These are phyloP conservation scores for Ectropis grisescens DNA, from an alignment of 1,140 invertebrate species.

Conservation along the genomic window DNA sequence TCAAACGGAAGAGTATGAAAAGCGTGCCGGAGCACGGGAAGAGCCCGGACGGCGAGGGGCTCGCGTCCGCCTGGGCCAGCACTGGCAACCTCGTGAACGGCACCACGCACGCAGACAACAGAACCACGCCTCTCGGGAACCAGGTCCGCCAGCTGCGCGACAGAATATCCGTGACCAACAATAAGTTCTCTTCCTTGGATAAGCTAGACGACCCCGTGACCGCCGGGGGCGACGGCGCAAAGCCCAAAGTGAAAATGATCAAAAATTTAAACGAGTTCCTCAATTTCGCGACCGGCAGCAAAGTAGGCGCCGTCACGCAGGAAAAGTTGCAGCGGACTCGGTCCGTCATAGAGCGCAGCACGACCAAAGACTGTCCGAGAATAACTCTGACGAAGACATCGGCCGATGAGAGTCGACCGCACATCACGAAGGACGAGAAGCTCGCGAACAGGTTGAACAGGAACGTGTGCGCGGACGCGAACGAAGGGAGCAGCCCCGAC, in stretches of 20 bases:
- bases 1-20: slow-evolving; percentile 33
- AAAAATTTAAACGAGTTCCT: slow-evolving; percentile 89
- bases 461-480: slow-evolving; percentile 26
- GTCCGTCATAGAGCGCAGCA: slow-evolving; percentile 32
- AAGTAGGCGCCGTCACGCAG: slow-evolving; percentile 52
- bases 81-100: slow-evolving; percentile 51
- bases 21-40: slow-evolving; percentile 47
- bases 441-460: slow-evolving; percentile 22
- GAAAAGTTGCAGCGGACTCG: slow-evolving; percentile 44
- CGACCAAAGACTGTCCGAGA: slow-evolving; percentile 37
- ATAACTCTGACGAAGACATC: slow-evolving; percentile 47
- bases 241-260: slow-evolving; percentile 73
- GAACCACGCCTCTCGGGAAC: slow-evolving; percentile 47
- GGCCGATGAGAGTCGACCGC: slow-evolving; percentile 22
- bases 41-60: slow-evolving; percentile 15
- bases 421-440: not conserved
- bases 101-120: slow-evolving; percentile 25
- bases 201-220: slow-evolving; percentile 46
- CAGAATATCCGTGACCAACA: slow-evolving; percentile 62
- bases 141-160: slow-evolving; percentile 52
- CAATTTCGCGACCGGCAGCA: slow-evolving; percentile 79
- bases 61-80: slow-evolving; percentile 24
- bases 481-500: slow-evolving; percentile 80
- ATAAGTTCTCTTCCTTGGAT: slow-evolving; percentile 69
- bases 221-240: slow-evolving; percentile 19